Evolutionary conservation across 2,797 vertebrate genomes (phyloP).

Genomic region (Cirrhinus molitorella): DNA sequence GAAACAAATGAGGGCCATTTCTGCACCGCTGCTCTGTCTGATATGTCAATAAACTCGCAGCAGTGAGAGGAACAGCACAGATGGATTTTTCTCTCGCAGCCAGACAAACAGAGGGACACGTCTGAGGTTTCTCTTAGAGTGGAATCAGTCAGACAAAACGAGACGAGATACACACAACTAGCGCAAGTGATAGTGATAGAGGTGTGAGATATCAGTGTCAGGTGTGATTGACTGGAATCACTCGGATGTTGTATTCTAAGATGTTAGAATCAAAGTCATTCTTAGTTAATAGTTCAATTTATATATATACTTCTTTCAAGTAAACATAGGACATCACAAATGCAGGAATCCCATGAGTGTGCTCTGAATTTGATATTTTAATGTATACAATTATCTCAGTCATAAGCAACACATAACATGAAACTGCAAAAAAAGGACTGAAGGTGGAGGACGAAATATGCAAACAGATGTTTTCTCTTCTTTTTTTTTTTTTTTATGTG

Average conservation of each 20-base stretch:
- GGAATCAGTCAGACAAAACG: constrained; percentile 77
- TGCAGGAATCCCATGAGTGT: not conserved
- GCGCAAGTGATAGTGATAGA: not conserved
- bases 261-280: constrained; percentile 72
- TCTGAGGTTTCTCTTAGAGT: constrained; percentile 77
- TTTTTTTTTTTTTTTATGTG: too few relatives aligned
- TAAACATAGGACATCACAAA: not conserved
- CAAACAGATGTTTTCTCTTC: not conserved
- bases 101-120: constrained; percentile 79
- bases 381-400: not conserved
- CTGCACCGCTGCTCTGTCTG: constrained; percentile 82
- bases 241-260: not conserved
- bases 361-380: not conserved
- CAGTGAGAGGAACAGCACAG: constrained; percentile 75
- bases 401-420: not conserved
- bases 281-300: not conserved
- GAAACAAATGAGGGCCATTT: constrained; percentile 89
- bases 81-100: constrained; percentile 80
- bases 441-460: not conserved
- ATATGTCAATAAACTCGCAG: constrained; percentile 82
- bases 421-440: not conserved
- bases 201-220: not conserved
- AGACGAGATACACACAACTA: constrained; percentile 72
- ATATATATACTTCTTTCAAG: not conserved
- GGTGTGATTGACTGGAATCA: constrained; percentile 34